Evolutionary conservation across 2,113 vertebrate genomes (phyloP).

Genomic region (Vidua macroura): DNA sequence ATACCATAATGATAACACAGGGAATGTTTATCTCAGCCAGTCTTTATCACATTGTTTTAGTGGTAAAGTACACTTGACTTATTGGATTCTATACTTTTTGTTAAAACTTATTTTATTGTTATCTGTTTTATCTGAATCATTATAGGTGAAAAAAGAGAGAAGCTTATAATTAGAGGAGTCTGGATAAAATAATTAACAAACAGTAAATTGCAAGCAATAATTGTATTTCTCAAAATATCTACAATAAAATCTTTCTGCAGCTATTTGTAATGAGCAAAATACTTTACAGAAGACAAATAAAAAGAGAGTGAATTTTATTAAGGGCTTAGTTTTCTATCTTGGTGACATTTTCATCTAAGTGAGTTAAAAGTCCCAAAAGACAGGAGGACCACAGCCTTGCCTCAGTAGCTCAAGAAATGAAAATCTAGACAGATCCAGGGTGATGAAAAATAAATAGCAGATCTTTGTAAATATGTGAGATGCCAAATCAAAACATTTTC

Average conservation of each 20-base stretch:
- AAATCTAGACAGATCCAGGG: not conserved
- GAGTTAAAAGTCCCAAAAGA: not conserved
- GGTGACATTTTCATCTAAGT: not conserved
- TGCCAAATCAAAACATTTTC: not conserved
- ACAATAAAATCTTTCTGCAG: constrained; percentile 9
- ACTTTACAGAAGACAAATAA: not conserved
- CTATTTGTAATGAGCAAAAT: constrained; percentile 18
- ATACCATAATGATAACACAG: not conserved
- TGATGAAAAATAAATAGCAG: not conserved
- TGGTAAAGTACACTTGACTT: constrained; percentile 20
- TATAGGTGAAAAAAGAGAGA: not conserved
- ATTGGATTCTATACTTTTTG: not conserved
- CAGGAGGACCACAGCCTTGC: not conserved
- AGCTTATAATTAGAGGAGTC: constrained; percentile 30
- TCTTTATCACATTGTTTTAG: not conserved
- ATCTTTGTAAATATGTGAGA: not conserved
- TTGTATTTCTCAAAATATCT: not conserved
- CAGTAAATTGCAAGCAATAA: constrained; percentile 20
- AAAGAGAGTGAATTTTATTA: constrained; percentile 6
- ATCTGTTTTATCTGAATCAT: not conserved
- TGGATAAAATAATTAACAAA: constrained; percentile 47
- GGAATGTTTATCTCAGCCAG: constrained; percentile 6
- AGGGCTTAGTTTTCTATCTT: not conserved
- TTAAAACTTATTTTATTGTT: constrained; percentile 25
- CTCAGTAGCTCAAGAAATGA: not conserved